These are phyloP conservation scores for Camelus dromedarius DNA, from an alignment of 2,113 vertebrate species.

Conservation along the genomic window DNA sequence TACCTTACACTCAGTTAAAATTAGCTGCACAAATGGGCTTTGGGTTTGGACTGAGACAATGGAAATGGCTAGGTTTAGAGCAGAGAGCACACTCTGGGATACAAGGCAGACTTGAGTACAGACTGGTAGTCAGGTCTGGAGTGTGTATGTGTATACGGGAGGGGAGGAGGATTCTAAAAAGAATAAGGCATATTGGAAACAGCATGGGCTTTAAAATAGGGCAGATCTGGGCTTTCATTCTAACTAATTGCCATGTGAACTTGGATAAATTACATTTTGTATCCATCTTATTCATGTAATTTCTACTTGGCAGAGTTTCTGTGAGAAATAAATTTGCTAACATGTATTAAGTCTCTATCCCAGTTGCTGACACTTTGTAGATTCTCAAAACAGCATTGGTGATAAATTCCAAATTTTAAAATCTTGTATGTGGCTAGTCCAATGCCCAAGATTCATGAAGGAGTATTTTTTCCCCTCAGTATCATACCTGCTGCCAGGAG, in stretches of 20 bases:
- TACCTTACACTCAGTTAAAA: background rate
- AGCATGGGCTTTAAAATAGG: background rate
- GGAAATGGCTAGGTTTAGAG: background rate
- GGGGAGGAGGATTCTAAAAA: background rate
- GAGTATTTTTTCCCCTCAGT: background rate
- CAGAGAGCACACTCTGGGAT: background rate
- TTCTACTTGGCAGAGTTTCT: background rate
- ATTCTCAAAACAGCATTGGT: background rate
- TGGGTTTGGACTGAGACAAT: background rate
- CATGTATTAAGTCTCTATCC: background rate
- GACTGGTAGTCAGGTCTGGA: background rate
- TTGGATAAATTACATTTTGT: slow-evolving; percentile 17
- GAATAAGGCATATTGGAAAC: background rate
- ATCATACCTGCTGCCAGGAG: background rate
- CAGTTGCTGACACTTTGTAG: background rate
- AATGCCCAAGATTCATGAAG: background rate
- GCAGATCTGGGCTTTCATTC: background rate
- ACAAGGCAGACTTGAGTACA: background rate
- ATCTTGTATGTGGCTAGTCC: background rate
- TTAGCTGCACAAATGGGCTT: background rate
- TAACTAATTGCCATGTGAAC: background rate
- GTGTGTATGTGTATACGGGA: background rate
- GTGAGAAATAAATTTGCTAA: background rate
- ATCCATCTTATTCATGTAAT: slow-evolving; percentile 15
- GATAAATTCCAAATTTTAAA: slow-evolving; percentile 11